Base-by-base conservation (phyloP, 2,113 vertebrate species). In the Chionodraco myersi region DNA sequence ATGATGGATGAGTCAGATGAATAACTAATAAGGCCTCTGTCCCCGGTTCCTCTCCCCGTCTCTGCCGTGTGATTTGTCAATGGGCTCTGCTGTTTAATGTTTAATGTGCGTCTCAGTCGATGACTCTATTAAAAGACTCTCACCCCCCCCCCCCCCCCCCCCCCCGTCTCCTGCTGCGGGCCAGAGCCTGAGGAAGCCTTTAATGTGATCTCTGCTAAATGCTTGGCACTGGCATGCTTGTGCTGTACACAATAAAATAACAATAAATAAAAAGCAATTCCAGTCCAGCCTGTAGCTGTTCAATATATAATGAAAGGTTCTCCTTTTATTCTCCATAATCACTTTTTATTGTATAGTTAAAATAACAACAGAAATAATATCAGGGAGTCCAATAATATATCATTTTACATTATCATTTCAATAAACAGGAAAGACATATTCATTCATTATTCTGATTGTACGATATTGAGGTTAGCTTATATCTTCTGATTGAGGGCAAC, bases 1-100 rank as follows among this genome's bases (percentile, higher is more conserved):
- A 84, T 14, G 79, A 76, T 71, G 89, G 89, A 86, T 84, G 88
- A 88, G 77, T 90, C 86, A 90, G 88, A 86, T 59, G 86, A 88
- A 88, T 78, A 84, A 84, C 81, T 83, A 80, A 81, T 10, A 23
- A 65, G 84, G 52, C 34, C 63, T 58, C 53, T 2, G 4, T 67
- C 45, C 72, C 36, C 66, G 61, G 67, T n/a, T 41, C 61, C 2
- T 21, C 51, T 11, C 57, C 8, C 62, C 18, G 9, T 58, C n/a
- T 23, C 30, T 54, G 21, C 45, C 13, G 9, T 45, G 51, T 47
- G 51, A 48, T 75, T 77, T 82, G 54, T 81, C 51, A 84, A 74
- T 51, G 72, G 77, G 53, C 64, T 58, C 61, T 56, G 59, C 78
- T 79, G 66, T 68, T 89, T 79, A 86, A 87, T 77, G 77, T 89